Conservation (phyloP, 2,797 vertebrate genomes). For the Potorous gilbertii region DNA sequence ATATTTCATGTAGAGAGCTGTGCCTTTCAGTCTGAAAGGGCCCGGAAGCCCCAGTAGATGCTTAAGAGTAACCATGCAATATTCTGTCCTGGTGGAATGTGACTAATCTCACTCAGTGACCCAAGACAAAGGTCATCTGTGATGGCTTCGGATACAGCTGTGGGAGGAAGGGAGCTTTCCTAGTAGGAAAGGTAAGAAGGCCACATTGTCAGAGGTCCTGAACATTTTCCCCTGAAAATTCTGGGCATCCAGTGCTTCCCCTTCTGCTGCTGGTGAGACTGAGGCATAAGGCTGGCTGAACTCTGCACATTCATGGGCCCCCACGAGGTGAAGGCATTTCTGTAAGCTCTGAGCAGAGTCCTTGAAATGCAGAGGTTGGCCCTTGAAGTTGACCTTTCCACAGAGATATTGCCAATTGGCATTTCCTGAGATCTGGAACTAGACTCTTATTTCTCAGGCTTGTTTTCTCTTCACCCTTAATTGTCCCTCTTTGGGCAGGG, state of each 20-base stretch:
- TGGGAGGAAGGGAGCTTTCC: too few species aligned
- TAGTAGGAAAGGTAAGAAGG: too few species aligned
- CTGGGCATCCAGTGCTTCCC: neutral
- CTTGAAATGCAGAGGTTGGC: conserved; percentile 76
- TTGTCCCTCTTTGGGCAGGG: conserved; percentile 59
- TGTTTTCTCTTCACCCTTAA: conserved; percentile 65
- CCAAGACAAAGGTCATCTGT: neutral
- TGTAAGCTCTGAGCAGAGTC: conserved; percentile 44
- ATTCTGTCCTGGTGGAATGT: neutral
- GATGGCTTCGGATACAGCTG: neutral
- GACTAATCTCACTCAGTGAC: neutral
- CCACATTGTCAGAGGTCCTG: too few species aligned
- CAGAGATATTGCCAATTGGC: conserved; percentile 76
- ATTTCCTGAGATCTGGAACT: conserved; percentile 69
- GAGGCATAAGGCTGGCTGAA: neutral
- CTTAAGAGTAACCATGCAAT: neutral
- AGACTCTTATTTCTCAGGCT: conserved; percentile 50
- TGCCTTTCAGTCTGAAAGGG: neutral
- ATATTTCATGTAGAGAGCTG: neutral
- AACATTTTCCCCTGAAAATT: neutral
- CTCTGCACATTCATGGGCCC: neutral
- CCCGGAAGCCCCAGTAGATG: neutral
- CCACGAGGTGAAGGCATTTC: neutral
- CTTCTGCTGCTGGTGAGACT: neutral
- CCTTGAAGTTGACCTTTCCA: conserved; percentile 78